Conservation (phyloP, 2,888 invertebrate genomes). For the Clanis bilineata region DNA sequence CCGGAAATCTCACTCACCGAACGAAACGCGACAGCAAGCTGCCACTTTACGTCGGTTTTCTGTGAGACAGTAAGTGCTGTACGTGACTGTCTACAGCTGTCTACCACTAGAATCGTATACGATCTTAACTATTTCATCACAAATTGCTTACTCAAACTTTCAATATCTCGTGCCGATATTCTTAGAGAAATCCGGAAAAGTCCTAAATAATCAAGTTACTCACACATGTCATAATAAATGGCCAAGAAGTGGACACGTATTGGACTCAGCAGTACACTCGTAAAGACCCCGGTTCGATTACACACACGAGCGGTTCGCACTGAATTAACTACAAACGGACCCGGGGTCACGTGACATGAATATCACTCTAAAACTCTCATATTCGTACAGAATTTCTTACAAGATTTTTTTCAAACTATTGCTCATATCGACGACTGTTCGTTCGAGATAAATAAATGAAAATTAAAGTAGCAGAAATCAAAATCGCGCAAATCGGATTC, state of each 20-base stretch:
- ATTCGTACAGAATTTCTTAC: slow-evolving; percentile 14
- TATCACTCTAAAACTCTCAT: slow-evolving; percentile 33
- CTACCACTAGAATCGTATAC: too few relatives aligned
- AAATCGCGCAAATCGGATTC: slow-evolving; percentile 19
- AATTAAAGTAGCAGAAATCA: neutral
- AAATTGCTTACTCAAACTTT: neutral
- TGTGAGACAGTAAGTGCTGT: too few relatives aligned
- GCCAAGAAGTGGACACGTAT: slow-evolving; percentile 41
- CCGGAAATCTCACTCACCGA: too few relatives aligned
- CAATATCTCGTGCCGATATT: neutral
- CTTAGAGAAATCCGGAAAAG: slow-evolving; percentile 36
- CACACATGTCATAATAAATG: slow-evolving; percentile 47
- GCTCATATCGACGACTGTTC: neutral
- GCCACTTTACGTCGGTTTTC: too few relatives aligned
- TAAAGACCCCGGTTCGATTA: slow-evolving; percentile 63
- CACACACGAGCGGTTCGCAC: slow-evolving; percentile 54
- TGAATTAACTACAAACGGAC: slow-evolving; percentile 63
- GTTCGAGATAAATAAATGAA: neutral
- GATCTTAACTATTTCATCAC: too few relatives aligned
- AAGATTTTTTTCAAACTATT: neutral
- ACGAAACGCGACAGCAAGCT: too few relatives aligned
- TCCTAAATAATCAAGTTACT: slow-evolving; percentile 42
- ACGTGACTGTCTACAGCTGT: too few relatives aligned
- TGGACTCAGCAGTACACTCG: slow-evolving; percentile 51
- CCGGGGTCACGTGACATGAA: slow-evolving; percentile 56